Conservation (phyloP, 2,888 invertebrate species). For the Cephonodes hylas region DNA sequence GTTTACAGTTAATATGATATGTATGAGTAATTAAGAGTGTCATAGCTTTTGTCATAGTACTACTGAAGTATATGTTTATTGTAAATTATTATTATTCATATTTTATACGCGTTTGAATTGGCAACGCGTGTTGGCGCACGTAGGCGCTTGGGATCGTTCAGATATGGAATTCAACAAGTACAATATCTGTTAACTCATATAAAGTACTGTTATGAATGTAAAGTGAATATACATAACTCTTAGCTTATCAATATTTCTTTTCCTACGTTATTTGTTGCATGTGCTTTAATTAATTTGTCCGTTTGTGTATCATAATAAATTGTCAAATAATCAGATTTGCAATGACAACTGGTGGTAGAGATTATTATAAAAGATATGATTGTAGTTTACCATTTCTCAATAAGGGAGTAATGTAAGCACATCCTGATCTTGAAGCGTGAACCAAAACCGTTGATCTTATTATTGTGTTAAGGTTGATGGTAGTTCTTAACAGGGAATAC, state of each 20-base stretch:
- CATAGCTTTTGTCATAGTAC: not conserved
- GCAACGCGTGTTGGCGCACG: slow-evolving; percentile 68
- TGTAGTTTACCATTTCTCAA: too few relatives aligned
- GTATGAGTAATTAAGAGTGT: not conserved
- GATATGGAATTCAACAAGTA: slow-evolving; percentile 40
- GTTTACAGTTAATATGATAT: not conserved
- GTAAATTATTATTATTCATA: slow-evolving; percentile 14
- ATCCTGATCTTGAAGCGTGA: too few relatives aligned
- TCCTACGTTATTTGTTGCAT: too few relatives aligned
- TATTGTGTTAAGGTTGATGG: too few relatives aligned
- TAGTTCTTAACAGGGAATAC: too few relatives aligned
- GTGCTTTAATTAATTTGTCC: too few relatives aligned
- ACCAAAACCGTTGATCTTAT: too few relatives aligned
- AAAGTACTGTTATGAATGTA: not conserved
- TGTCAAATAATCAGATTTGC: too few relatives aligned
- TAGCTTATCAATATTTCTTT: not conserved
- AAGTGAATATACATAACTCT: not conserved
- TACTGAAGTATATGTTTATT: slow-evolving; percentile 23
- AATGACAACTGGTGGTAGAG: too few relatives aligned
- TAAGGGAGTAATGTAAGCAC: too few relatives aligned
- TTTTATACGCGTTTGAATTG: slow-evolving; percentile 38
- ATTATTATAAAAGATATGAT: too few relatives aligned
- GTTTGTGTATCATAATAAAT: too few relatives aligned
- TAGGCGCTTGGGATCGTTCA: slow-evolving; percentile 57
- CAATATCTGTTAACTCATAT: slow-evolving; percentile 17